These are phyloP conservation scores for Luehdorfia chinensis DNA, from an alignment of 1,140 invertebrate genomes.

Conservation along the genomic window DNA sequence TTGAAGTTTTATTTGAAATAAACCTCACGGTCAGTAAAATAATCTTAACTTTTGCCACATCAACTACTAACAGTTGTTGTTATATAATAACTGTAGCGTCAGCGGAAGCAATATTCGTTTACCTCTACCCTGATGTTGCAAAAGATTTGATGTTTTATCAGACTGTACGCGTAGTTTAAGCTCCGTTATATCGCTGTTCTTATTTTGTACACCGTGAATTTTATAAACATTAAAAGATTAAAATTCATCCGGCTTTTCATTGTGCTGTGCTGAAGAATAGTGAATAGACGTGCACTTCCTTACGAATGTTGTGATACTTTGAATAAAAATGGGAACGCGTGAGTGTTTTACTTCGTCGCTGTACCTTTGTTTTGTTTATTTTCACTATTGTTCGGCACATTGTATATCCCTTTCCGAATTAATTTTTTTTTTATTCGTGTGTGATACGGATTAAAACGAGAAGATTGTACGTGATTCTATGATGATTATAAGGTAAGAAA, in stretches of 20 bases:
- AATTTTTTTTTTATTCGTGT: slow-evolving; percentile 12
- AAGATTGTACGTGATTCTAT: slow-evolving; percentile 32
- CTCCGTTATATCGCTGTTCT: slow-evolving; percentile 13
- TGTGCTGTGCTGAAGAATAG: slow-evolving; percentile 76
- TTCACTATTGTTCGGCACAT: slow-evolving; percentile 91
- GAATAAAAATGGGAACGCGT: slow-evolving; percentile 18
- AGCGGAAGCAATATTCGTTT: too few relatives aligned
- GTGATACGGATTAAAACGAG: slow-evolving; percentile 34
- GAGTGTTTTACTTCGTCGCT: slow-evolving; percentile 30
- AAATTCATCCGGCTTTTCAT: slow-evolving; percentile 37
- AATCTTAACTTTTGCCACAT: background rate
- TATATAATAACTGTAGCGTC: too few relatives aligned
- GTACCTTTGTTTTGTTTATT: slow-evolving; percentile 46
- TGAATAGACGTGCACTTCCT: slow-evolving; percentile 74
- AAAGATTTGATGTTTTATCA: slow-evolving; percentile 5
- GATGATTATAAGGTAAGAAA: slow-evolving; percentile 32
- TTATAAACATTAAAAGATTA: slow-evolving; percentile 30
- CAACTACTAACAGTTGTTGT: too few relatives aligned
- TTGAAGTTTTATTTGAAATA: slow-evolving; percentile 1
- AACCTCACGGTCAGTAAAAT: background rate
- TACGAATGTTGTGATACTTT: slow-evolving; percentile 48
- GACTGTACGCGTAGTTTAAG: slow-evolving; percentile 13
- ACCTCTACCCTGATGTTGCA: too few relatives aligned
- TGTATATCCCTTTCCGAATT: slow-evolving; percentile 37
- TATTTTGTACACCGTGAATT: slow-evolving; percentile 30